Base-by-base conservation (phyloP, 2,113 vertebrate genomes). In the Ardeotis arabs region DNA sequence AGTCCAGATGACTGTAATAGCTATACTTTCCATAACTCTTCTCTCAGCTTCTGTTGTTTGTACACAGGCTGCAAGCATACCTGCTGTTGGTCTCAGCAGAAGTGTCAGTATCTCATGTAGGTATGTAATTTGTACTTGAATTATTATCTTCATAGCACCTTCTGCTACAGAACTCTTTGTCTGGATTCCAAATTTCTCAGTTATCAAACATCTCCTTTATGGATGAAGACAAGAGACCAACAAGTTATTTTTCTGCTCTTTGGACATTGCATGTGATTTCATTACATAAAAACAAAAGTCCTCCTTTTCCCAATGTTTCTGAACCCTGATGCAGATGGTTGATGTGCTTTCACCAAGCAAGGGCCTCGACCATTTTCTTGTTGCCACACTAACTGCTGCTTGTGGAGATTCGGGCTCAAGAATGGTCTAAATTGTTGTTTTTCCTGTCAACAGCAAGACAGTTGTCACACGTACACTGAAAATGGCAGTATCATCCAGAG, bases 341-440 rank as follows among this genome's bases (percentile, higher is more conserved):
- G 47, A 28, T 52, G 16, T 58, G 41, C 58, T 82, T 59, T 64
- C 24, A 47, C 29, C 31, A 59, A 64, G 27, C 24, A 64, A 58
- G 17, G 28, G 15, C 33, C 18, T 17, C n/a, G 13, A 35, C 24
- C 7, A 4, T 70, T 81, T 69, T 10, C 52, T 39, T 70, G 69
- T 33, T 72, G 24, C 10, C 20, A 22, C 0, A 2, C 14, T 37
- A 45, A 29, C 31, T 0, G 1, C 24, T 59, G 10, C 16, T 69
- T 76, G 25, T 60, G 45, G 33, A 27, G 29, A 53, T 82, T 77
- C 29, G 59, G 29, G 16, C 33, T 59, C 33, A 64, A 73, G n/a
- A 47, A 53, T 24, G 64, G 50, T 60, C 72, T 28, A 27, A 62
- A 53, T 25, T 60, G 37, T 62, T 74, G 39, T 47, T 33, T 59